A percentile compares a stretch with the other conserved stretches of the same genome.
phyloP scores from a whole-genome alignment of 2,888 invertebrate species.

The Sepiola atlantica region DNA sequence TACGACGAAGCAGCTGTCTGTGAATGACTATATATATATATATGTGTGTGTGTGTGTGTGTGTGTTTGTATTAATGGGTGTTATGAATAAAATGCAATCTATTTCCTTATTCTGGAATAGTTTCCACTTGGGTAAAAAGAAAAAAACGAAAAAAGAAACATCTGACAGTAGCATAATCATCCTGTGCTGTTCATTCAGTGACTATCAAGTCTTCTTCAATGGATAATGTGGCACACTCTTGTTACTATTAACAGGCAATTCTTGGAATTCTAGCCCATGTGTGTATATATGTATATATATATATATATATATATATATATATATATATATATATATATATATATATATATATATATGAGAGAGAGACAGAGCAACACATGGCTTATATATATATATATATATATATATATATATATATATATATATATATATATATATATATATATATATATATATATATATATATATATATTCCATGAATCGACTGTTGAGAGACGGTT shows the following conservation, averaged over 20 bases:
- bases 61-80: neutral
- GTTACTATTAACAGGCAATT: neutral
- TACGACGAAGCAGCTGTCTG: too few relatives aligned
- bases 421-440: neutral
- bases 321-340: neutral
- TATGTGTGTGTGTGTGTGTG: neutral
- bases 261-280: neutral
- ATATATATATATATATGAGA: neutral
- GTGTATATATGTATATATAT: neutral
- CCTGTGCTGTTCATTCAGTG: neutral
- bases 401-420: too few relatives aligned
- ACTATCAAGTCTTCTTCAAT: neutral
- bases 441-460: too few relatives aligned
- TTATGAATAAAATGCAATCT: neutral
- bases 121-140: neutral
- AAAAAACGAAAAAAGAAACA: neutral
- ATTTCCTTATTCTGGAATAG: neutral
- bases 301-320: too few relatives aligned
- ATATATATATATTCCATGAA: neutral
- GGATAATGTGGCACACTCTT: neutral
- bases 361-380: too few relatives aligned
- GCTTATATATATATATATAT: too few relatives aligned
- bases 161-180: neutral
- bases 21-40: too few relatives aligned
- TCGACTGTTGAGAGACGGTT: too few relatives aligned